These are phyloP conservation scores for Aptenodytes forsteri DNA, from an alignment of 2,113 vertebrate genomes.

Conservation along the genomic window DNA sequence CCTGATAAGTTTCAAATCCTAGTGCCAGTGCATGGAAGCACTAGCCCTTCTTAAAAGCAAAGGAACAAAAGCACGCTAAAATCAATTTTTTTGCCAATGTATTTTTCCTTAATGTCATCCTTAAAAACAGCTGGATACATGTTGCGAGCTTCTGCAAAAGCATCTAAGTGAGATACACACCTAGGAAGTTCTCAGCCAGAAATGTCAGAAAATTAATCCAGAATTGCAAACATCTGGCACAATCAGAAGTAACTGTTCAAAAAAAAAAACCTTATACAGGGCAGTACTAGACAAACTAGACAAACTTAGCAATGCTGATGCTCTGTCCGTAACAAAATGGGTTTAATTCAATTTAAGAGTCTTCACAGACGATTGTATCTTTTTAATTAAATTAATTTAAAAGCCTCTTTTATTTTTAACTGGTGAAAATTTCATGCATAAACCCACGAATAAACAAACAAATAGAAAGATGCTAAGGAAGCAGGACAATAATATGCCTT, in stretches of 20 bases:
- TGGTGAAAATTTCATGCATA: slow-evolving; percentile 37
- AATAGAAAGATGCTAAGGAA: slow-evolving; percentile 28
- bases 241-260: neutral
- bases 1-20: neutral
- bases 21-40: neutral
- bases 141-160: neutral
- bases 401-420: slow-evolving; percentile 39
- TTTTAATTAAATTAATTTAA: slow-evolving; percentile 35
- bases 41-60: neutral
- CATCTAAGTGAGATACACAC: neutral
- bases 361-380: neutral
- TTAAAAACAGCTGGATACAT: neutral
- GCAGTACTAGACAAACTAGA: neutral
- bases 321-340: neutral
- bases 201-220: neutral
- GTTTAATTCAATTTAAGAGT: neutral
- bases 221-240: neutral
- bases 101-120: neutral
- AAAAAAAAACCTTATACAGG: neutral
- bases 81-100: neutral
- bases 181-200: neutral
- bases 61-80: neutral
- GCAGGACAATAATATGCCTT: slow-evolving; percentile 2
- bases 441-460: slow-evolving; percentile 41
- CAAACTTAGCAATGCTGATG: neutral